phyloP scores from a whole-genome alignment of 2,113 vertebrate species.

The Dipodomys stephensi region DNA sequence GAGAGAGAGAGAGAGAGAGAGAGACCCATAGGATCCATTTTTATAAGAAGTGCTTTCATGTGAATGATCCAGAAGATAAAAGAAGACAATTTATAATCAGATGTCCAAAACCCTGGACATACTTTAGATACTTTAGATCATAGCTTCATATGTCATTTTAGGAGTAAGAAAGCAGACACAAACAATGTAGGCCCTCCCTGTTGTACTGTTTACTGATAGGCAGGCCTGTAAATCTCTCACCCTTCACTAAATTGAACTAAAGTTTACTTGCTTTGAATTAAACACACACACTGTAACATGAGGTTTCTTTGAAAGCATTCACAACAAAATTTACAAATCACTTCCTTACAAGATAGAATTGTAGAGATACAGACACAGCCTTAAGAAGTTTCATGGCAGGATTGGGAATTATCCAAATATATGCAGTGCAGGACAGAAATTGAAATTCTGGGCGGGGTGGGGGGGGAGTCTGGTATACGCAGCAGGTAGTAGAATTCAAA shows the following conservation, averaged over 20 bases:
- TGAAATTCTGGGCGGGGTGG: background rate
- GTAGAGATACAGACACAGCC: background rate
- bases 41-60: background rate
- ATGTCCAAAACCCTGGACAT: background rate
- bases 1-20: too few relatives aligned
- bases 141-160: background rate
- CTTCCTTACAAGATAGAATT: background rate
- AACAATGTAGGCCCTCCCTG: background rate
- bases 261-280: background rate
- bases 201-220: background rate
- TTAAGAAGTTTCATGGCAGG: background rate
- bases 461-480: background rate
- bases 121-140: background rate
- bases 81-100: background rate
- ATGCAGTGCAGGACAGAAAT: background rate
- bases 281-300: background rate
- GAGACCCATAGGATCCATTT: background rate
- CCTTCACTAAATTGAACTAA: slow-evolving; percentile 1
- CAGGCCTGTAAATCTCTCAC: background rate
- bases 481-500: background rate
- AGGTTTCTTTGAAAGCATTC: slow-evolving; percentile 30
- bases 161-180: background rate
- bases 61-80: slow-evolving; percentile 14
- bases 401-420: background rate
- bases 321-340: slow-evolving; percentile 11